A percentile compares a stretch with the other conserved stretches of the same genome.
Conservation (phyloP, 2,113 vertebrate genomes). For the Centrocercus urophasianus region DNA sequence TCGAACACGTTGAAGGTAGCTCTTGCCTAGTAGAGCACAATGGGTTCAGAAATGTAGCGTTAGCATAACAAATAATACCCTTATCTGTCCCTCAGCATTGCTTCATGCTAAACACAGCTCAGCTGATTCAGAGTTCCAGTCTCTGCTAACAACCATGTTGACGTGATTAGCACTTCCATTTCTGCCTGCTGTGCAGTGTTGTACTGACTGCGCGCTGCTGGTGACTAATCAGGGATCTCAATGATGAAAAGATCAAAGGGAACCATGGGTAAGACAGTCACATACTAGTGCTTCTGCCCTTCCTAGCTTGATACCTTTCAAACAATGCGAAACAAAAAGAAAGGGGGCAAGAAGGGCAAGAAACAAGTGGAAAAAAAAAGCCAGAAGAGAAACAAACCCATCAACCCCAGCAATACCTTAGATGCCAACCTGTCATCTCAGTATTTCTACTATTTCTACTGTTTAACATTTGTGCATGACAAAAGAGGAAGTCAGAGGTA, state of each 20-base stretch:
- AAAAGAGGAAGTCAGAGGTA: background rate
- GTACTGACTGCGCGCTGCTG: background rate
- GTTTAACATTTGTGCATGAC: background rate
- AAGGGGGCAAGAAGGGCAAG: background rate
- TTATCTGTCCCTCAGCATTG: background rate
- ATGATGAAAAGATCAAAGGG: background rate
- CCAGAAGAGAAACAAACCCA: background rate
- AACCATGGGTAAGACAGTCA: background rate
- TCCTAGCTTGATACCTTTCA: background rate
- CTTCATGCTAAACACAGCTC: background rate
- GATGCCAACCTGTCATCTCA: background rate
- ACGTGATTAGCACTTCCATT: background rate
- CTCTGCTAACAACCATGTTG: background rate
- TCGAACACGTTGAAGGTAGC: background rate
- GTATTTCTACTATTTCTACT: background rate
- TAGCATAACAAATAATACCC: background rate
- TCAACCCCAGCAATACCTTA: background rate
- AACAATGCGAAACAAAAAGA: background rate
- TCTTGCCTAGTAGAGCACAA: background rate
- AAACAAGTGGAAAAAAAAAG: background rate
- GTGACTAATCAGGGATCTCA: background rate
- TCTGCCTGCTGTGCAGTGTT: background rate
- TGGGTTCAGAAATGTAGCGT: background rate
- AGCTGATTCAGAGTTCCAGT: background rate
- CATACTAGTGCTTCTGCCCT: background rate